Evolutionary conservation across 2,888 invertebrate species (phyloP), one percentile per base, ranked within the genome.

Genomic region (Tipula unca): DNA sequence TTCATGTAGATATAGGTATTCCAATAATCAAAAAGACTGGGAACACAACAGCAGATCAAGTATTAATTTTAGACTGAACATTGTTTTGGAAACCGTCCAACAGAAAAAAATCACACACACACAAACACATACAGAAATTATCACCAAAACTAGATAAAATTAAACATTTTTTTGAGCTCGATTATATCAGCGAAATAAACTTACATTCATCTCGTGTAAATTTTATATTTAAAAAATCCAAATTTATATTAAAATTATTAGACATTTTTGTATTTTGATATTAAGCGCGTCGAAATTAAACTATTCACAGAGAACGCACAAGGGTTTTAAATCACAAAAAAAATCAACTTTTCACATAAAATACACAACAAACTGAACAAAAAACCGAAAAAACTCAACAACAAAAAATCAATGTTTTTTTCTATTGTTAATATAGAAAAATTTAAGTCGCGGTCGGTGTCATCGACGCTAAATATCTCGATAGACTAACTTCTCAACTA

Each of bases 191-290:
- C 48, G 48, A 17, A 39, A 39, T 48, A 29, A 25, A 87, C 87
- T 87, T 87, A 87, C 87, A 84, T 85, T 87, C 87, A 36, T 87
- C 86, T 85, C 85, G 85, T 69, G 85, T 87, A 29, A 87, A 86
- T 85, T 86, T 86, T 13, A 87, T 87, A 42, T 84, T 86, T 13
- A 87, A 42, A 85, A 87, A 83, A 83, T 83, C 85, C 29, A 86
- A 86, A 82, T 87, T 87, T 39, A 69, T 13, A 13, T 69, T 69
- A 25, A 87, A 36, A 86, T 87, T 87, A 4, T 86, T 86, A 13
- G 87, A 32, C 83, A 83, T 83, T 32, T 83, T 83, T 32, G 5
- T 82, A 32, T 82, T 82, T 25, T 25, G 4, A 29, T 82, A n/a
- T 82, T 25, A 29, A 3, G 0, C n/a, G n/a, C n/a, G n/a, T 32